phyloP scores from a whole-genome alignment of 2,888 invertebrate species.

The Amblyjoppa fuscipennis region DNA sequence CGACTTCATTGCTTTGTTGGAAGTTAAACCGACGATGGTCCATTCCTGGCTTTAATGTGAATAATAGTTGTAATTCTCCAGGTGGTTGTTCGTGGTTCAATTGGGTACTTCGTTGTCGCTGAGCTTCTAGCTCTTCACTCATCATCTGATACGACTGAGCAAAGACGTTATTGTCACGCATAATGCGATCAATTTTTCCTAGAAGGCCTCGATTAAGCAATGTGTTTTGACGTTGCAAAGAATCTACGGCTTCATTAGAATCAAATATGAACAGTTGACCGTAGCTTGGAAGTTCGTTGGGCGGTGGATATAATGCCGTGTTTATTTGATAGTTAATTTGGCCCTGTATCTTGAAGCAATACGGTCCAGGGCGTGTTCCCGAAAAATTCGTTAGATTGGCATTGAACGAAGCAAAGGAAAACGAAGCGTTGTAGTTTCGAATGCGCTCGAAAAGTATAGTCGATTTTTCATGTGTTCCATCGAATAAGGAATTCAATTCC shows the following conservation, averaged over 20 bases:
- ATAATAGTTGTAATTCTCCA: neutral
- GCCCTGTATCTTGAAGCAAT: too few species aligned
- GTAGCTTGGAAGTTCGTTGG: constrained; percentile 20
- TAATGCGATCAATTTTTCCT: constrained; percentile 34
- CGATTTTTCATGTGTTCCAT: constrained; percentile 59
- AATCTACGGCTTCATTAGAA: neutral
- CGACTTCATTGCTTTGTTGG: neutral
- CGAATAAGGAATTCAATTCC: too few species aligned
- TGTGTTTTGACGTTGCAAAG: neutral
- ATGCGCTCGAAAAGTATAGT: constrained; percentile 36
- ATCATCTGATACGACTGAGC: too few species aligned
- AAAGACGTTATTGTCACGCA: too few species aligned
- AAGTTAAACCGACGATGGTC: constrained; percentile 26
- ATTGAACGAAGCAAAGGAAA: constrained; percentile 57
- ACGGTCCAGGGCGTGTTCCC: constrained; percentile 12
- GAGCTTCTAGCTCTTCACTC: constrained; percentile 33
- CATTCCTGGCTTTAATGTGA: neutral
- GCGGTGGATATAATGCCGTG: constrained; percentile 44
- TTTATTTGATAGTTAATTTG: constrained; percentile 43
- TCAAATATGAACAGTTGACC: constrained; percentile 29
- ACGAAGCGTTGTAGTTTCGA: constrained; percentile 30
- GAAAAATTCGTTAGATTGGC: constrained; percentile 50
- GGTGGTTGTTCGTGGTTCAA: neutral
- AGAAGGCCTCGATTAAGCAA: neutral
- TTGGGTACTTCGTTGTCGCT: constrained; percentile 1